Conservation (phyloP, 2,888 invertebrate genomes). For the Tuberolachnus salignus region DNA sequence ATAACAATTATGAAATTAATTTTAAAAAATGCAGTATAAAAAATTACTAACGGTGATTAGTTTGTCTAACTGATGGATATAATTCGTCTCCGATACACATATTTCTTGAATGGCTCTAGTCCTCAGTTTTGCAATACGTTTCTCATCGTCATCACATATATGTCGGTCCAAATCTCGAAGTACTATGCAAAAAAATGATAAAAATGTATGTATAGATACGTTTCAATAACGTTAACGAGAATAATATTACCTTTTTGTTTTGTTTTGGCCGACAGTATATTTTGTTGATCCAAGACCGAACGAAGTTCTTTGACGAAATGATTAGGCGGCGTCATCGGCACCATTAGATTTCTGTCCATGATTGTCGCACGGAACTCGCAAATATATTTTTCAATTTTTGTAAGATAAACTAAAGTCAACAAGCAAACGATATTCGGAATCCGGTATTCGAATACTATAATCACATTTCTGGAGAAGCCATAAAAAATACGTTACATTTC, state of each 20-base stretch:
- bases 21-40: not conserved
- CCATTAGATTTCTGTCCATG: not conserved
- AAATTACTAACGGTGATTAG: constrained; percentile 66
- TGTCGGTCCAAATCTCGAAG: constrained; percentile 67
- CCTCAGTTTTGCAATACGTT: constrained; percentile 62
- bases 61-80: constrained; percentile 71
- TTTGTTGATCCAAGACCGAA: constrained; percentile 69
- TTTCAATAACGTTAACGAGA: not conserved
- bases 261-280: constrained; percentile 69
- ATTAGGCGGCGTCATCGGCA: constrained; percentile 48
- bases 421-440: not conserved
- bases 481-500: constrained; percentile 44
- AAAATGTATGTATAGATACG: not conserved
- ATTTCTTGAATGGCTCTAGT: constrained; percentile 73
- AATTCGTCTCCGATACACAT: constrained; percentile 73
- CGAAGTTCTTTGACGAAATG: constrained; percentile 65
- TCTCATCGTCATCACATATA: constrained; percentile 61
- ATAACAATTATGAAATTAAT: not conserved
- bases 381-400: not conserved
- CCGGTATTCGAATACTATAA: not conserved
- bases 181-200: constrained; percentile 62
- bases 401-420: not conserved
- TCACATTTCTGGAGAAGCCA: not conserved
- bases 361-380: no score
- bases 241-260: constrained; percentile 66